Evolutionary conservation across 2,888 invertebrate species (phyloP).

Genomic region (Dasypolia templi): DNA sequence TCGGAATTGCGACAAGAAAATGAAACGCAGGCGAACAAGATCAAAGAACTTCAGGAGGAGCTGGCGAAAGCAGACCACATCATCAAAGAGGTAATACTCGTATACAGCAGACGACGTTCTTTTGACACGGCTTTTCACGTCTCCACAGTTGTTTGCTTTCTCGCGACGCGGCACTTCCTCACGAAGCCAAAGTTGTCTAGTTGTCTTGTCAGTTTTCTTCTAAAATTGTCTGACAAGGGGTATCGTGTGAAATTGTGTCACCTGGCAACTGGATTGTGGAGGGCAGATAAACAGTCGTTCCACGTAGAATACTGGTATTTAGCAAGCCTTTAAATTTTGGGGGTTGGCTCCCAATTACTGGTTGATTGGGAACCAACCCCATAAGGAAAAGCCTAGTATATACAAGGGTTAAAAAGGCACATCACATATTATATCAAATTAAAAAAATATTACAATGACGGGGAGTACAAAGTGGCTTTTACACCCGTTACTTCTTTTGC

Average conservation of each 20-base stretch:
- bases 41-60: slow-evolving; percentile 67
- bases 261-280: background rate
- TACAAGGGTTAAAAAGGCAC: too few species aligned
- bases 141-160: background rate
- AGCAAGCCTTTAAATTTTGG: too few species aligned
- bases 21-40: slow-evolving; percentile 64
- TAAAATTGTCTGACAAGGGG: background rate
- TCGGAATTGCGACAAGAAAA: slow-evolving; percentile 62
- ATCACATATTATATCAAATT: too few species aligned
- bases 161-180: background rate
- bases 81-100: slow-evolving; percentile 76
- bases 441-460: too few species aligned
- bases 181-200: background rate
- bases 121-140: background rate
- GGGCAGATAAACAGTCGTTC: background rate
- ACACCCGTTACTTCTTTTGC: background rate
- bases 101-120: background rate
- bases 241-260: background rate
- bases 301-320: background rate
- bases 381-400: too few species aligned
- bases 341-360: too few species aligned
- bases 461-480: too few species aligned
- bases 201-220: background rate
- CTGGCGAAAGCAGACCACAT: slow-evolving; percentile 67
- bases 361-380: too few species aligned